phyloP scores from a whole-genome alignment of 2,113 vertebrate genomes.

The Tupaia tana region DNA sequence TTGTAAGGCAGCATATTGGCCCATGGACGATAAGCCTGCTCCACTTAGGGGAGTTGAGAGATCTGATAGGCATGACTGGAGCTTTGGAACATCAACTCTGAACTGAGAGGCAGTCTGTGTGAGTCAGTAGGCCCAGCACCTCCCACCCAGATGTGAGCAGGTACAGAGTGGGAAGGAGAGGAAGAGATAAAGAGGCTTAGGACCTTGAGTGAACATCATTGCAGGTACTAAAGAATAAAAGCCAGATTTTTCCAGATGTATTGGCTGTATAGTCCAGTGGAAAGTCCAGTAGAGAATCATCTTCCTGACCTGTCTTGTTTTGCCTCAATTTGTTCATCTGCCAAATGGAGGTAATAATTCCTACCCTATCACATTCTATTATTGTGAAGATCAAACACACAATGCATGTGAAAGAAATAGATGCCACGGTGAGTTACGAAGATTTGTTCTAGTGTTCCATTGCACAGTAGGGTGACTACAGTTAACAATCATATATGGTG shows the following conservation, averaged over 20 bases:
- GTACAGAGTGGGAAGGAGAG: too few relatives aligned
- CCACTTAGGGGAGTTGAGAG: neutral
- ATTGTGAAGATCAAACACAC: neutral
- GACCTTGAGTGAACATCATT: neutral
- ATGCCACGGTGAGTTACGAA: neutral
- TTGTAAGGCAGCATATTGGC: neutral
- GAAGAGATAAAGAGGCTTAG: neutral
- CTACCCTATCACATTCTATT: neutral
- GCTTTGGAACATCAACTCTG: neutral
- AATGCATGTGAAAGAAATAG: neutral
- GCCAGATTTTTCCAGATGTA: neutral
- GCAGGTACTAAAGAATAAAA: neutral
- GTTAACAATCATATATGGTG: too few relatives aligned
- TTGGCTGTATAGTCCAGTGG: neutral
- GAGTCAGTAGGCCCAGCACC: neutral
- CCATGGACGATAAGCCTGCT: neutral
- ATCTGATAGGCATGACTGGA: neutral
- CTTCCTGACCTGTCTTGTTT: neutral
- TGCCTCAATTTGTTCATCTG: neutral
- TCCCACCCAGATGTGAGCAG: neutral
- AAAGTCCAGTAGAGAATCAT: neutral
- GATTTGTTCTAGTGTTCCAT: too few relatives aligned
- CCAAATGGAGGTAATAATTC: neutral
- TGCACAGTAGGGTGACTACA: too few relatives aligned
- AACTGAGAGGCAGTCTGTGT: accelerated